These are phyloP conservation scores for Epinotia brunnichana DNA, from an alignment of 2,888 invertebrate genomes.

Conservation along the genomic window DNA sequence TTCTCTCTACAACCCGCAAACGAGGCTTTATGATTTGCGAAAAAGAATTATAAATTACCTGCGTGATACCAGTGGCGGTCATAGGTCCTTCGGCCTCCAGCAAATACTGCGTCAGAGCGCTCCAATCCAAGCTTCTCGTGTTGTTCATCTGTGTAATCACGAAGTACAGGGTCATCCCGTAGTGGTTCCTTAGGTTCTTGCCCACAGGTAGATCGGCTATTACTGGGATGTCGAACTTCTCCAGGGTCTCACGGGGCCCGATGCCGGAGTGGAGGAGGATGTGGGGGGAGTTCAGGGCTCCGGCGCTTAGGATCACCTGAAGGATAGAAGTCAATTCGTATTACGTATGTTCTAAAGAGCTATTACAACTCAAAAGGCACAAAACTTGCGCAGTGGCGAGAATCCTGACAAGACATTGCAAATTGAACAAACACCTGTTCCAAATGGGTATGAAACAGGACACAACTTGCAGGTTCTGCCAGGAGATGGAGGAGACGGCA, in stretches of 20 bases:
- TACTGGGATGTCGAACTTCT: conserved; percentile 77
- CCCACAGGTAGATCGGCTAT: conserved; percentile 86
- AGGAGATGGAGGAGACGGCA: too few relatives aligned
- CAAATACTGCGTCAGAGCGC: conserved; percentile 81
- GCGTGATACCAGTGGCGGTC: conserved; percentile 50
- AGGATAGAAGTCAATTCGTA: conserved; percentile 35
- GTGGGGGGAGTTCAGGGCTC: conserved; percentile 86
- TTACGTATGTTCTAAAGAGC: too few relatives aligned
- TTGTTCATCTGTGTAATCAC: conserved; percentile 72
- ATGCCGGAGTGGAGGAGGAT: conserved; percentile 86
- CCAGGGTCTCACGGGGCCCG: conserved; percentile 82
- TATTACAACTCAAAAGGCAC: too few relatives aligned
- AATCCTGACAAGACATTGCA: too few relatives aligned
- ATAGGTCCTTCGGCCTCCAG: conserved; percentile 83
- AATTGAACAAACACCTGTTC: too few relatives aligned
- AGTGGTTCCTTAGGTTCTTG: conserved; percentile 85
- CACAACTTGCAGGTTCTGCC: too few relatives aligned
- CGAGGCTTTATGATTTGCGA: too few relatives aligned
- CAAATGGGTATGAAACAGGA: too few relatives aligned
- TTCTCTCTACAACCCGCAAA: too few relatives aligned
- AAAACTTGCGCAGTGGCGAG: too few relatives aligned
- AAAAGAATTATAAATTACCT: background rate
- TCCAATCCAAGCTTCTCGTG: conserved; percentile 83
- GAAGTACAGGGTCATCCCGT: conserved; percentile 83
- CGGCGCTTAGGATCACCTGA: conserved; percentile 84